phyloP scores from a whole-genome alignment of 2,113 vertebrate species.

The Cacatua alba region DNA sequence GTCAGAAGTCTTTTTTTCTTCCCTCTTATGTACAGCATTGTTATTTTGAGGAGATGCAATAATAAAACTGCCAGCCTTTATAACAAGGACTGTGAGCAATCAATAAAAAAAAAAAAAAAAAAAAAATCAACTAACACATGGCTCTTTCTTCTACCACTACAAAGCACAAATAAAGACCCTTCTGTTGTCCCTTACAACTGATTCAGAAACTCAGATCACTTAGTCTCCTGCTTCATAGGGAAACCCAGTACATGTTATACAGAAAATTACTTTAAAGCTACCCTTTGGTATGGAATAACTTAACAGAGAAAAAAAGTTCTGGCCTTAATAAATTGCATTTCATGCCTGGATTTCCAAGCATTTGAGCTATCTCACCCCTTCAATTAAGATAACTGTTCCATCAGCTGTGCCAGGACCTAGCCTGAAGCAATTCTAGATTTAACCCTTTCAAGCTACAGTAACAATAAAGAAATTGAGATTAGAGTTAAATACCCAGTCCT shows the following conservation, averaged over 20 bases:
- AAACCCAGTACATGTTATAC: background rate
- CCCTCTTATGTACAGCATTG: background rate
- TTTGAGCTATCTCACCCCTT: constrained; percentile 36
- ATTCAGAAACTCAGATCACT: background rate
- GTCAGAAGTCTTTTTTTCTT: background rate
- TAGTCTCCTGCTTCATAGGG: background rate
- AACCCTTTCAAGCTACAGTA: background rate
- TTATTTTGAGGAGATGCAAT: background rate
- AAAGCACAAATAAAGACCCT: constrained; percentile 35
- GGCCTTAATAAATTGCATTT: constrained; percentile 46
- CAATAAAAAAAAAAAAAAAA: background rate
- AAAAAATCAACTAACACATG: background rate
- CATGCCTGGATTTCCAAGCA: constrained; percentile 49
- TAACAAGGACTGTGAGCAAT: constrained; percentile 14
- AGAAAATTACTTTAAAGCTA: background rate
- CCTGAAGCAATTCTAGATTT: constrained; percentile 4
- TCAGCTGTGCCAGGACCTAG: constrained; percentile 21
- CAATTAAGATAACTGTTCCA: constrained; percentile 34
- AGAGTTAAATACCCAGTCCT: background rate
- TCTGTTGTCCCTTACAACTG: background rate
- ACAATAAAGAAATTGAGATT: background rate
- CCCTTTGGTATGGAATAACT: background rate
- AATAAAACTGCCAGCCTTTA: constrained; percentile 35
- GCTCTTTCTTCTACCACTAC: constrained; percentile 28
- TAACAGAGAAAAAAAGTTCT: constrained; percentile 20